These are phyloP conservation scores for Crocuta crocuta DNA, from an alignment of 2,113 vertebrate genomes.

Conservation along the genomic window DNA sequence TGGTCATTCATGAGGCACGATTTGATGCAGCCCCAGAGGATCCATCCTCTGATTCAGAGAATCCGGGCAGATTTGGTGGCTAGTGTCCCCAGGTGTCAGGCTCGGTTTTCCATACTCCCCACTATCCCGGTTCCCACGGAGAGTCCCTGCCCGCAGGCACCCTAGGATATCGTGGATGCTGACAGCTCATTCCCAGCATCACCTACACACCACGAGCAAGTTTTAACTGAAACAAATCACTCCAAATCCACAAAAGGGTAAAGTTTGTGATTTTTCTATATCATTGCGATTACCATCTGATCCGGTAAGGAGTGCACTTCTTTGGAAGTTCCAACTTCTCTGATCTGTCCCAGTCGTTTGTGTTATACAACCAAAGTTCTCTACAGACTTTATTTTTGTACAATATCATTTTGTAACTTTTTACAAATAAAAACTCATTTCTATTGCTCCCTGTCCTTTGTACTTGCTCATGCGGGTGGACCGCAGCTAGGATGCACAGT, in stretches of 20 bases:
- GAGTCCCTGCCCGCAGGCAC: not conserved
- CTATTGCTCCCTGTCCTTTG: slow-evolving; percentile 88
- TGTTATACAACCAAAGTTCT: slow-evolving; percentile 99
- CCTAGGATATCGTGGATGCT: not conserved
- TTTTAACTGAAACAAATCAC: slow-evolving; percentile 66
- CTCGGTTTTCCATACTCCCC: fast-evolving
- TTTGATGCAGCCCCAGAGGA: not conserved
- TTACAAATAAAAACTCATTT: slow-evolving; percentile 99
- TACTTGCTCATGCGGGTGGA: not conserved
- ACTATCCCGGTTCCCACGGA: not conserved
- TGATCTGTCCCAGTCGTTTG: slow-evolving; percentile 92
- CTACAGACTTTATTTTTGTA: slow-evolving; percentile 99
- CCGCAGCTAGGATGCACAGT: not conserved
- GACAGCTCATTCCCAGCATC: slow-evolving; percentile 46
- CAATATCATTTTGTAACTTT: slow-evolving; percentile 99
- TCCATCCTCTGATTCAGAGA: slow-evolving; percentile 14
- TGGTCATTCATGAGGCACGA: not conserved
- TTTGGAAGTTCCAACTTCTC: slow-evolving; percentile 89
- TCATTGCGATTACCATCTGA: slow-evolving; percentile 74
- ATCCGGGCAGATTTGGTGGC: not conserved
- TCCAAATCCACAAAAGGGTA: slow-evolving; percentile 88
- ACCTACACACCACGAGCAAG: slow-evolving; percentile 45
- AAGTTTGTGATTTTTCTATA: slow-evolving; percentile 89
- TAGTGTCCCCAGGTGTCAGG: not conserved
- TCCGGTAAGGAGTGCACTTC: slow-evolving; percentile 84